Conservation (phyloP, 2,888 invertebrate genomes). For the Syrphus vitripennis region DNA sequence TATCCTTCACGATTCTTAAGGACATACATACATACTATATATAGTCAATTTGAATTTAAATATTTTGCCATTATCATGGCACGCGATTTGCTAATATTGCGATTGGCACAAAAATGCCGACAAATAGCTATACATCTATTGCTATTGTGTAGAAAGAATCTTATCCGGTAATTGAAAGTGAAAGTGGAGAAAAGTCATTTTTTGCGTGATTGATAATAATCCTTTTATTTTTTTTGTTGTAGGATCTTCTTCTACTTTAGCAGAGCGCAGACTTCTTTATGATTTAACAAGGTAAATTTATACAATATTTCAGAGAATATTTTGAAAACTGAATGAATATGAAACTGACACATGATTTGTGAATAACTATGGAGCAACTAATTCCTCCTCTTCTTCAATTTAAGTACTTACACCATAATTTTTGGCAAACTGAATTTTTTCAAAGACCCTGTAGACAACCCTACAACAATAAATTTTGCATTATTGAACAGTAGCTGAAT, state of each 20-base stretch:
- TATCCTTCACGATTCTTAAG: not conserved
- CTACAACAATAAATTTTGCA: constrained; percentile 23
- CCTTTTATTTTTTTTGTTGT: constrained; percentile 6
- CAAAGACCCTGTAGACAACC: not conserved
- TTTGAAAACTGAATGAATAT: constrained; percentile 43
- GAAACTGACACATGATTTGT: constrained; percentile 62
- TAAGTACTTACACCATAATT: not conserved
- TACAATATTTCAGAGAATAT: constrained; percentile 12
- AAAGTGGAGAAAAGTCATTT: constrained; percentile 22
- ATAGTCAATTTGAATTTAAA: constrained; percentile 53
- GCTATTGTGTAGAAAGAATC: not conserved
- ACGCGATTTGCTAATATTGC: constrained; percentile 66
- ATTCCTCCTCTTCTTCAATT: not conserved
- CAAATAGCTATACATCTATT: not conserved
- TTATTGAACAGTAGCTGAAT: not conserved
- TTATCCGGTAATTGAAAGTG: constrained; percentile 9
- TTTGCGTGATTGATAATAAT: constrained; percentile 62
- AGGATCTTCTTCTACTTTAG: not conserved
- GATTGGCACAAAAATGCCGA: constrained; percentile 55
- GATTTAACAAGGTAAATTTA: constrained; percentile 38
- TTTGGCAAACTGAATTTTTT: constrained; percentile 24
- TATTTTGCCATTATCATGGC: constrained; percentile 50
- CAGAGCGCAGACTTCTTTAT: constrained; percentile 10
- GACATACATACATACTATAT: too few species aligned
- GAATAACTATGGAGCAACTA: constrained; percentile 31